A percentile compares a stretch with the other conserved stretches of the same genome.
These are phyloP conservation scores for Sclerurus mexicanus DNA, from an alignment of 2,113 vertebrate genomes.

Conservation along the genomic window DNA sequence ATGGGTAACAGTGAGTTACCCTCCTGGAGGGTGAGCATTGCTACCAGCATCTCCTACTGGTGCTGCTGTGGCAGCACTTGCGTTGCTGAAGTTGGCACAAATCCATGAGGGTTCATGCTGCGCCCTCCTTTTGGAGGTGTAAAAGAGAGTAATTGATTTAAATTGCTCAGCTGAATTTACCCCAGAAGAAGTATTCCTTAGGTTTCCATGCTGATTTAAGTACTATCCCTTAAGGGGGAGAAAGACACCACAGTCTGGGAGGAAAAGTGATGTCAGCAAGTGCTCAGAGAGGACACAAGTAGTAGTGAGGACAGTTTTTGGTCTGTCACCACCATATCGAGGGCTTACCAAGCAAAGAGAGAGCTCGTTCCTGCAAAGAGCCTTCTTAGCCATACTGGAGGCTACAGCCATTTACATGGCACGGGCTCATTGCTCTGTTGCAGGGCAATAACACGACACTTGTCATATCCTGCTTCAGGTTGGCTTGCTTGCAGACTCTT, in stretches of 20 bases:
- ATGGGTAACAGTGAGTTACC: not conserved
- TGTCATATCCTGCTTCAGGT: not conserved
- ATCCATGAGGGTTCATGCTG: not conserved
- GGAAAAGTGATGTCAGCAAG: not conserved
- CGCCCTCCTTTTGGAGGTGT: not conserved
- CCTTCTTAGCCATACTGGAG: not conserved
- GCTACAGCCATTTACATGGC: not conserved
- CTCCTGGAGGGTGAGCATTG: not conserved
- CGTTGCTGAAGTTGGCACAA: not conserved
- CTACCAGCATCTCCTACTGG: not conserved
- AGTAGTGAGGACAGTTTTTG: not conserved
- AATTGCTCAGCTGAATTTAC: not conserved
- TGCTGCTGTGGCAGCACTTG: not conserved
- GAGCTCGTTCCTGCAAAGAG: not conserved
- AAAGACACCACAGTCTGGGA: fast-evolving
- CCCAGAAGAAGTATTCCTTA: not conserved
- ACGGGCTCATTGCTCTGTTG: not conserved
- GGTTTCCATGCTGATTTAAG: not conserved
- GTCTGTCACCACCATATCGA: not conserved
- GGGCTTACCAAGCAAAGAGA: not conserved
- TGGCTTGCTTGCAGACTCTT: not conserved
- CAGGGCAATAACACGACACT: not conserved
- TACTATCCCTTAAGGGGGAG: not conserved
- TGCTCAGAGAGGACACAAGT: not conserved
- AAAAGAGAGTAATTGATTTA: not conserved